Evolutionary conservation across 1,140 invertebrate genomes (phyloP).

Genomic region (Probaryconus sp.): DNA sequence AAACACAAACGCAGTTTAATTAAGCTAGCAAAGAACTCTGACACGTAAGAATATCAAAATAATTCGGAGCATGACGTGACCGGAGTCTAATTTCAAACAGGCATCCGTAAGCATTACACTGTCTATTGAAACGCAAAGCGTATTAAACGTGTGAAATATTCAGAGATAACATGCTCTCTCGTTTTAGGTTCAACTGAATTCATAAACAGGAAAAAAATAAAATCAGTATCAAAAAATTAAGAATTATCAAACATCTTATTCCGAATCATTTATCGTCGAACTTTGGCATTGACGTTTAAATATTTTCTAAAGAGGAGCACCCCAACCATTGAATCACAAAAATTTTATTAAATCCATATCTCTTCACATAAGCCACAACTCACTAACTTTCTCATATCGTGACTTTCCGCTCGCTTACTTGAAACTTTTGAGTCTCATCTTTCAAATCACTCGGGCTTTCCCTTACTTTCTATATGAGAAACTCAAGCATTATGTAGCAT

Average conservation of each 20-base stretch:
- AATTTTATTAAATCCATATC: constrained; percentile 57
- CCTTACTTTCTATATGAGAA: constrained; percentile 33
- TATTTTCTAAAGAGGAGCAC: too few relatives aligned
- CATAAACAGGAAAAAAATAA: too few relatives aligned
- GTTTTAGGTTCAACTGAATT: too few relatives aligned
- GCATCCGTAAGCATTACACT: constrained; percentile 7
- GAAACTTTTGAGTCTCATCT: constrained; percentile 47
- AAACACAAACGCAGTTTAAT: constrained; percentile 42
- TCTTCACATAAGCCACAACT: constrained; percentile 28
- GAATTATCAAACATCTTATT: too few relatives aligned
- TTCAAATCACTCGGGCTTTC: constrained; percentile 28
- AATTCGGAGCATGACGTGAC: constrained; percentile 38
- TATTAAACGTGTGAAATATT: constrained; percentile 15
- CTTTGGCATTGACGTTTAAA: too few relatives aligned
- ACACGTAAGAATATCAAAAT: constrained; percentile 42
- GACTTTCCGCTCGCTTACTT: constrained; percentile 64
- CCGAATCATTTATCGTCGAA: too few relatives aligned
- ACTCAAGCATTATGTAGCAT: constrained; percentile 46
- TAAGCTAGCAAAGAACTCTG: constrained; percentile 21
- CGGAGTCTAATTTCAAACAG: constrained; percentile 26
- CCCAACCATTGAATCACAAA: constrained; percentile 36
- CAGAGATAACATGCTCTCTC: too few relatives aligned
- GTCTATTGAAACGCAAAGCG: constrained; percentile 28
- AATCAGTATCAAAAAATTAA: too few relatives aligned
- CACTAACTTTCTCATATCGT: constrained; percentile 58